Conservation (phyloP, 2,797 vertebrate genomes). For the Caiman crocodilus region DNA sequence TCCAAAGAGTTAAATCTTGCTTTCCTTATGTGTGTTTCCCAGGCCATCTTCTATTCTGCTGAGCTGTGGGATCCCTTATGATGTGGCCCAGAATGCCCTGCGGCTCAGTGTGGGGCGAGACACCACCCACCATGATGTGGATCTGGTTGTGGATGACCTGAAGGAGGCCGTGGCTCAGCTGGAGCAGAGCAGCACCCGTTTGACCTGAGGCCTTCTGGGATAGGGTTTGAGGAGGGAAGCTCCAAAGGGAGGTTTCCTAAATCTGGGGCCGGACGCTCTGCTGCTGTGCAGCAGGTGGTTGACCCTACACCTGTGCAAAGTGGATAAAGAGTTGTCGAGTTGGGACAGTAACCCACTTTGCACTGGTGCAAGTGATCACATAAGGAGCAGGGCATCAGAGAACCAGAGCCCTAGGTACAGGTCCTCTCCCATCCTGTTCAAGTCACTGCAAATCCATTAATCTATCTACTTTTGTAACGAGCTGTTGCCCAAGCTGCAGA, state of each 20-base stretch:
- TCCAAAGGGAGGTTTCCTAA: background rate
- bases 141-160: conserved; percentile 90
- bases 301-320: background rate
- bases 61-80: conserved; percentile 85
- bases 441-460: too few species aligned
- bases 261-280: background rate
- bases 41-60: conserved; percentile 94
- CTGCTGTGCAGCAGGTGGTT: background rate
- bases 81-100: conserved; percentile 89
- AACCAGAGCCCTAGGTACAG: background rate
- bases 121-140: conserved; percentile 88
- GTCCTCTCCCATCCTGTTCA: too few species aligned
- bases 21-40: background rate
- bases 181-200: conserved; percentile 57
- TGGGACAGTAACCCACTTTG: background rate
- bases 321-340: background rate
- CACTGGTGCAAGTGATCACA: background rate
- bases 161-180: conserved; percentile 84
- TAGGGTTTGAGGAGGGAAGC: background rate
- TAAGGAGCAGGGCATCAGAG: background rate
- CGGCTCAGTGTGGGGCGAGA: conserved; percentile 91
- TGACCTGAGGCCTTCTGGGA: accelerated
- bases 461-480: too few species aligned
- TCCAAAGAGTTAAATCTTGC: accelerated
- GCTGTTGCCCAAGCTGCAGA: too few species aligned